A percentile compares a stretch with the other conserved stretches of the same genome.
phyloP scores from a whole-genome alignment of 2,113 vertebrate species.

The Lepidothrix coronata region DNA sequence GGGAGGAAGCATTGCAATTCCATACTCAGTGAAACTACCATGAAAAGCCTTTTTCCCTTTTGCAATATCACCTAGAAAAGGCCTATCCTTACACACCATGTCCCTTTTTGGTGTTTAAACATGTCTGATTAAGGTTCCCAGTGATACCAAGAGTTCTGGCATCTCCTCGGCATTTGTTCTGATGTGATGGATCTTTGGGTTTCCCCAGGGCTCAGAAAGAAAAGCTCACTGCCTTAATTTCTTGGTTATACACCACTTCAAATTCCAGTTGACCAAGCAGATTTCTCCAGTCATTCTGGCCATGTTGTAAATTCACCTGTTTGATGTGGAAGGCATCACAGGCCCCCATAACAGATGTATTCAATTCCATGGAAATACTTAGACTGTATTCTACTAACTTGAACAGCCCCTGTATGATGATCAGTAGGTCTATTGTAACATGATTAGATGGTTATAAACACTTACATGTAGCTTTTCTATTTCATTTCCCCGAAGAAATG shows the following conservation, averaged over 20 bases:
- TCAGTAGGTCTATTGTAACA: neutral
- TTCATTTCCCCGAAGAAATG: neutral
- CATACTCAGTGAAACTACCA: neutral
- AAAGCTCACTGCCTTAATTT: neutral
- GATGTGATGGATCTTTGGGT: neutral
- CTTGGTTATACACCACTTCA: neutral
- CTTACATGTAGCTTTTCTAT: neutral
- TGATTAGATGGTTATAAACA: neutral
- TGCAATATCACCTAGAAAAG: neutral
- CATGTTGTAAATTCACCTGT: neutral
- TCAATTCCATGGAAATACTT: neutral
- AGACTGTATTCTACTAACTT: neutral
- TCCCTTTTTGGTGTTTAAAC: neutral
- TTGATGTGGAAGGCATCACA: neutral
- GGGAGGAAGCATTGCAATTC: neutral
- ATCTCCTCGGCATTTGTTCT: neutral
- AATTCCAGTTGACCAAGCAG: neutral
- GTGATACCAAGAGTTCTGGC: neutral
- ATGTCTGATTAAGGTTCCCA: neutral
- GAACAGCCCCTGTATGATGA: neutral
- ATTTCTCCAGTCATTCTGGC: neutral
- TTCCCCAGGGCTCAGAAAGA: neutral
- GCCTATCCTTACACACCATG: fast-evolving
- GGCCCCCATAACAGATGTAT: neutral
- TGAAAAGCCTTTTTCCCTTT: neutral